Percentiles rank a stretch among this genome's conserved stretches.
These are phyloP conservation scores for Xestoiulus laeticollis DNA, from an alignment of 2,888 invertebrate species.

Conservation along the genomic window DNA sequence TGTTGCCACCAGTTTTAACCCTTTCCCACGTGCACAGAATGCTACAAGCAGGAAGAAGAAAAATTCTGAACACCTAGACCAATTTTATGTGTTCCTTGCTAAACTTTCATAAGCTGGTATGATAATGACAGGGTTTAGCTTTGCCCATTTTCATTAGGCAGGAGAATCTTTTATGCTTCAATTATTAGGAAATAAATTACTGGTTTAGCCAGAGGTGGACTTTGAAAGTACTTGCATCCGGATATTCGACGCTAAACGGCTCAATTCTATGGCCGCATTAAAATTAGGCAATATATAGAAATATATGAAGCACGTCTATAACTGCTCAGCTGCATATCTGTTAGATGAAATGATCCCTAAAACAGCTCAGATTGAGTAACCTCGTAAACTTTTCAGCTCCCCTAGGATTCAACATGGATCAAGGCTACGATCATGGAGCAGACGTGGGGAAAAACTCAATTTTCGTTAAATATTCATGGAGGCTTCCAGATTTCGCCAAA, in stretches of 20 bases:
- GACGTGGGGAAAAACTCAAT: constrained; percentile 39
- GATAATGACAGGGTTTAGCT: too few relatives aligned
- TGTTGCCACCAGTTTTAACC: too few relatives aligned
- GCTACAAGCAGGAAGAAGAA: too few relatives aligned
- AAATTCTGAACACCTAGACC: too few relatives aligned
- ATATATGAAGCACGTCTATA: neutral
- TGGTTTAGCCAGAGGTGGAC: too few relatives aligned
- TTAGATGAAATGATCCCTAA: constrained; percentile 32
- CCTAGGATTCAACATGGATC: neutral
- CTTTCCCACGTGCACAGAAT: too few relatives aligned
- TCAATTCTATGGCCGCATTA: neutral
- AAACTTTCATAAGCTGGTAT: too few relatives aligned
- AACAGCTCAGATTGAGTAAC: constrained; percentile 24
- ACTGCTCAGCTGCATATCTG: neutral
- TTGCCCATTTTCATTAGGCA: too few relatives aligned
- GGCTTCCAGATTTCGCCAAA: constrained; percentile 17
- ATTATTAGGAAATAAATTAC: too few relatives aligned
- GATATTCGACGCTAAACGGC: neutral
- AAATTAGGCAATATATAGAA: neutral
- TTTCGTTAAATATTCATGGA: constrained; percentile 39
- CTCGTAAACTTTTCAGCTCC: constrained; percentile 39
- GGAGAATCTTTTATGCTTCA: too few relatives aligned
- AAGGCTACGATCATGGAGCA: constrained; percentile 30
- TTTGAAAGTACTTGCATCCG: neutral
- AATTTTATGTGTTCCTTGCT: too few relatives aligned